Conservation (phyloP, 2,113 vertebrate species). For the Stictonetta naevosa region DNA sequence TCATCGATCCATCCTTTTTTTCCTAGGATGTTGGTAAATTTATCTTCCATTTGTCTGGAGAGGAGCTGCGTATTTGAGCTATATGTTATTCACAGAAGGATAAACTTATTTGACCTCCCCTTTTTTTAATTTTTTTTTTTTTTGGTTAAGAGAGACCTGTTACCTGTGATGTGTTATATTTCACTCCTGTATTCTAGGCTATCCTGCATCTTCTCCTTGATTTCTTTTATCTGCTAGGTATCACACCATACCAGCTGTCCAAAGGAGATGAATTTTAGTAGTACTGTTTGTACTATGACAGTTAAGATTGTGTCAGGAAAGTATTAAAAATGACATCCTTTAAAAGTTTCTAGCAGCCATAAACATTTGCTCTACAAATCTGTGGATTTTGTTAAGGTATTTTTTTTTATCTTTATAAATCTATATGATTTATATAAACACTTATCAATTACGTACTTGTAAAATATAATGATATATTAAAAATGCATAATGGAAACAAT, state of each 20-base stretch:
- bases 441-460: background rate
- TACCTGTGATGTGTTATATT: background rate
- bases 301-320: background rate
- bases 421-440: background rate
- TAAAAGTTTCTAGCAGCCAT: background rate
- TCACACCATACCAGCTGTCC: background rate
- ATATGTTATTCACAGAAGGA: background rate
- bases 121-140: background rate
- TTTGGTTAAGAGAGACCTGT: background rate
- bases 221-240: slow-evolving; percentile 14
- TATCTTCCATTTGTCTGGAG: background rate
- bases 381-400: background rate
- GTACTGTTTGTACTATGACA: background rate
- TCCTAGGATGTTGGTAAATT: background rate
- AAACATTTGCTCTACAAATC: background rate
- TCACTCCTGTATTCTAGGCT: background rate
- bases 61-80: background rate
- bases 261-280: slow-evolving; percentile 1
- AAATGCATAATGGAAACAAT: background rate
- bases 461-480: background rate
- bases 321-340: background rate
- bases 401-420: background rate
- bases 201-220: background rate
- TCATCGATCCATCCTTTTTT: background rate
- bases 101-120: background rate